Evolutionary conservation across 2,797 vertebrate genomes (phyloP).

Genomic region (Tympanoctomys barrerae): DNA sequence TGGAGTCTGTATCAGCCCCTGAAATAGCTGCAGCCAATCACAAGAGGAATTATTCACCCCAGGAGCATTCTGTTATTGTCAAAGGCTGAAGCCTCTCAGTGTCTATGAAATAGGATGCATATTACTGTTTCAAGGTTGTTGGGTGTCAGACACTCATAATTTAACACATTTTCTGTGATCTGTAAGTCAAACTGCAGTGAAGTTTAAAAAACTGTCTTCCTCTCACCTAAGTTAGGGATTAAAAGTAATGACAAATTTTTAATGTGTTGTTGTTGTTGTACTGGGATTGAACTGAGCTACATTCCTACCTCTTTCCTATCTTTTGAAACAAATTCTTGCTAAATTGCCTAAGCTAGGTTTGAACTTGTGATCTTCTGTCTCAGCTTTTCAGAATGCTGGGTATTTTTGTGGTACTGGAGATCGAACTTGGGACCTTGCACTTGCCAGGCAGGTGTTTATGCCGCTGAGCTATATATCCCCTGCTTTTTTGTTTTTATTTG

Average conservation of each 20-base stretch:
- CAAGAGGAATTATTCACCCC: background rate
- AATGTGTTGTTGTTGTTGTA: background rate
- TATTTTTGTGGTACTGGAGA: background rate
- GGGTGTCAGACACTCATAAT: background rate
- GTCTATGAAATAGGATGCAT: background rate
- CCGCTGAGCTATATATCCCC: too few species aligned
- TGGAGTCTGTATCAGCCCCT: background rate
- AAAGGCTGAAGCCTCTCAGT: slow-evolving; percentile 6
- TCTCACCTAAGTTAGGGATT: background rate
- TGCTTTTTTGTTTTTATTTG: background rate
- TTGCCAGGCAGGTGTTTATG: too few species aligned
- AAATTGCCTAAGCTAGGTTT: background rate
- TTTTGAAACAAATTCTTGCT: background rate
- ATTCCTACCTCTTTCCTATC: background rate
- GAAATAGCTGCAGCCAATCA: background rate
- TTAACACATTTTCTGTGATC: background rate
- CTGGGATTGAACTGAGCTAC: background rate
- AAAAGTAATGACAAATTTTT: background rate
- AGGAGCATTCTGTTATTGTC: slow-evolving; percentile 17
- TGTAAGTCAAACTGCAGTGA: background rate
- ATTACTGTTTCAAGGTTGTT: slow-evolving; percentile 4
- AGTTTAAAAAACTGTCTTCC: background rate
- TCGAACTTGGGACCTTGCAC: too few species aligned
- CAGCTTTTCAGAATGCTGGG: background rate
- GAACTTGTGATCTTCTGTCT: background rate